Evolutionary conservation across 2,113 vertebrate genomes (phyloP), one percentile per base, ranked within the genome.

Genomic region (Cryptomyrus ogoouensis): DNA sequence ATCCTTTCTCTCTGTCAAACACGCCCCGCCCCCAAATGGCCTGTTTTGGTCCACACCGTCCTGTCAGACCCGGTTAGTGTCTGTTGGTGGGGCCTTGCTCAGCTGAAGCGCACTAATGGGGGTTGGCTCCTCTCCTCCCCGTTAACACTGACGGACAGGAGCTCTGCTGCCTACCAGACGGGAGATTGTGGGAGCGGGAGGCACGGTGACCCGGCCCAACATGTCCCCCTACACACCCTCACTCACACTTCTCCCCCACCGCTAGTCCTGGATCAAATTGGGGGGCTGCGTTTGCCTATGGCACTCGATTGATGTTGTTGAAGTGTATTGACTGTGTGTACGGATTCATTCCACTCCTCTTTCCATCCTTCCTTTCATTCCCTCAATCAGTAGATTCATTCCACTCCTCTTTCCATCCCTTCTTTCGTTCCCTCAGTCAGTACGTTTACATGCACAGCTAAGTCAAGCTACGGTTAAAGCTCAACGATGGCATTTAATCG

Each of bases 81-180:
- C 94, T 93, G 90, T 94, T 93, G 91, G 92, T 50, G 93, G 94
- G 94, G 0, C 91, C 91, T 90, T 85, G 93, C 94, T 92, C 95
- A 95, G 95, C 92, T 92, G 94, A 94, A 95, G 96, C 95, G 95
- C 95, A 95, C 94, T 92, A 92, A 95, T 95, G 95, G 92, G 94
- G 95, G 53, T 94, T 94, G 93, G 94, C 95, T 95, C 96, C 95
- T 95, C 95, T 94, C 93, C 94, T 96, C 93, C 95, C 94, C 94
- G 95, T 96, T 96, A 95, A 96, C 95, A 94, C 94, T 94, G 93
- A 94, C 94, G 91, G 95, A 42, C 74, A 42, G 74, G 35, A 94
- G 93, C 91, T 95, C 94, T 95, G 94, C 95, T 95, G 94, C 93
- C 93, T 93, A 94, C 91, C 94, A 95, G 95, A 94, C 94, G 10